Conservation (phyloP, 2,113 vertebrate species). For the Mionectes macconnelli region DNA sequence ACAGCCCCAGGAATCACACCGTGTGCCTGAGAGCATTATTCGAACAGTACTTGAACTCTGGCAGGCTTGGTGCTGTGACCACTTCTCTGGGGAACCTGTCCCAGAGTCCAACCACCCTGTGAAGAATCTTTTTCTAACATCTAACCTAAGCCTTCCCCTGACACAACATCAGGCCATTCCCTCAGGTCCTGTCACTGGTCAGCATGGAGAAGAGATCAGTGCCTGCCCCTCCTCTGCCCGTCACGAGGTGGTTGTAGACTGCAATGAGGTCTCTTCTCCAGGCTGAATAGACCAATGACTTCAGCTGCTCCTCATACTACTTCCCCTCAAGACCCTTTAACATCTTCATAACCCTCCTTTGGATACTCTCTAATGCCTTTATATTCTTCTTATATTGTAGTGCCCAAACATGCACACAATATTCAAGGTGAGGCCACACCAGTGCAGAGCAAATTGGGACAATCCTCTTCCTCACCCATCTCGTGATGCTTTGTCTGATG, state of each 20-base stretch:
- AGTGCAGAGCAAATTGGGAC: accelerated
- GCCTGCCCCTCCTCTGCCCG: neutral
- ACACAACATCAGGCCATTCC: neutral
- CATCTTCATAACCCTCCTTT: neutral
- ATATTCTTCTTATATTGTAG: neutral
- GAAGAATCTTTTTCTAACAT: neutral
- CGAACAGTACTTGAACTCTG: neutral
- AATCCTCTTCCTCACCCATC: accelerated
- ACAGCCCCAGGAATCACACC: neutral
- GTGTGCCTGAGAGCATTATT: neutral
- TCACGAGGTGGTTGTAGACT: neutral
- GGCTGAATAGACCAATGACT: neutral
- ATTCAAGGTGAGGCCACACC: accelerated
- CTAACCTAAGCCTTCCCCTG: neutral
- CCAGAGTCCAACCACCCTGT: accelerated
- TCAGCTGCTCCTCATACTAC: neutral
- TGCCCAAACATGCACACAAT: accelerated
- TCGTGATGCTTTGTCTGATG: neutral
- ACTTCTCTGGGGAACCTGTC: neutral
- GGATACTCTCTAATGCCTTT: neutral
- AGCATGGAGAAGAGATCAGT: neutral
- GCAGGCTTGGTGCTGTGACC: neutral
- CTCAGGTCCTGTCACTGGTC: neutral
- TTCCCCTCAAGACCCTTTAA: neutral
- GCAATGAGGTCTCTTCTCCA: neutral